Percentiles rank a stretch among this genome's conserved stretches.
These are phyloP conservation scores for Brachyptera risi DNA, from an alignment of 2,888 invertebrate species.

Conservation along the genomic window DNA sequence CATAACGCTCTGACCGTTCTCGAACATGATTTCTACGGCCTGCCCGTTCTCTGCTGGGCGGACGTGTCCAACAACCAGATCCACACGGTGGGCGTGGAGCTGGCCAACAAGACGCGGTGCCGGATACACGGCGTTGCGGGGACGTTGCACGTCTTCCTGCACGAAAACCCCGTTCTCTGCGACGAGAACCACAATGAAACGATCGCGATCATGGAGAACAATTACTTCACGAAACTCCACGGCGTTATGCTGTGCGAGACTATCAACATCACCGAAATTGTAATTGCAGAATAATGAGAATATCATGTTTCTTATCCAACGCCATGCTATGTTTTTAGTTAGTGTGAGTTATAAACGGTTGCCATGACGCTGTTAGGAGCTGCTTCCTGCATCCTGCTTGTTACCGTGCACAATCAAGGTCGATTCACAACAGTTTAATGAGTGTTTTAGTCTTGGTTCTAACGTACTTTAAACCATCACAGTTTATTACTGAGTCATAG, in stretches of 20 bases:
- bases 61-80: constrained; percentile 77
- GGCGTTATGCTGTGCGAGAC: constrained; percentile 2
- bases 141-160: constrained; percentile 45
- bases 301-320: too few species aligned
- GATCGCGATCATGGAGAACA: constrained; percentile 62
- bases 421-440: too few species aligned
- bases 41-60: constrained; percentile 75
- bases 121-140: constrained; percentile 75
- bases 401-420: too few species aligned
- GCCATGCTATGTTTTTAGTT: too few species aligned
- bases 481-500: too few species aligned
- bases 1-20: constrained; percentile 70
- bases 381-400: too few species aligned
- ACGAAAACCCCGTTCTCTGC: constrained; percentile 75
- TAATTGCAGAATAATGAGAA: neutral
- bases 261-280: neutral
- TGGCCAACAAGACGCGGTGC: constrained; percentile 76
- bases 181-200: constrained; percentile 68
- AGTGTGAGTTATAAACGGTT: too few species aligned
- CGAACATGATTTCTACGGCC: constrained; percentile 76
- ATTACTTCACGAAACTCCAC: constrained; percentile 65
- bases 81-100: constrained; percentile 63
- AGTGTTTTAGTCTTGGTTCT: too few species aligned
- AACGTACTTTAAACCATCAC: too few species aligned
- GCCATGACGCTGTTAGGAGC: too few species aligned